Evolutionary conservation across 2,113 vertebrate species (phyloP).

Genomic region (Phycodurus eques): DNA sequence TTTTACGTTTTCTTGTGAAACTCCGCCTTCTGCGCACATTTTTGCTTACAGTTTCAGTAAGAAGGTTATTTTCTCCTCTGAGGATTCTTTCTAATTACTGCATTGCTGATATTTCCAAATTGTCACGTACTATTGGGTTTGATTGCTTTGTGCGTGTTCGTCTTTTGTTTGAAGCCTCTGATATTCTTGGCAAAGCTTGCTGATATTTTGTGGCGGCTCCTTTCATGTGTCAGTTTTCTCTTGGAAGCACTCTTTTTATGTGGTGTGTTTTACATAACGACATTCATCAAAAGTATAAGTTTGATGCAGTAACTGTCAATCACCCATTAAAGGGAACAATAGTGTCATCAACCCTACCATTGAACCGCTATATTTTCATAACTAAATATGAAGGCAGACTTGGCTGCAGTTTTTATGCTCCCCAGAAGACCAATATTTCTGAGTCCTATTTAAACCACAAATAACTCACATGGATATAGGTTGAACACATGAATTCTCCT

Average conservation of each 20-base stretch:
- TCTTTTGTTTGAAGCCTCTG: slow-evolving; percentile 10
- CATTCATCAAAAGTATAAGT: neutral
- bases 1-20: neutral
- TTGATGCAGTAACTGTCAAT: neutral
- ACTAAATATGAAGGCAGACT: neutral
- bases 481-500: neutral
- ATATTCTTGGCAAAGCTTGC: slow-evolving; percentile 16
- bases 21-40: neutral
- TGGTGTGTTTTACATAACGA: neutral
- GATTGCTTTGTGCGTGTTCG: neutral
- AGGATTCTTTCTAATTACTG: slow-evolving; percentile 1
- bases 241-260: neutral
- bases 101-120: slow-evolving; percentile 22
- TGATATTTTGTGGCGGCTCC: slow-evolving; percentile 8
- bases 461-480: neutral
- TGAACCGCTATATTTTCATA: too few relatives aligned
- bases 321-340: too few relatives aligned
- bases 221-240: slow-evolving; percentile 6
- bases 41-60: neutral
- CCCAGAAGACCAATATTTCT: neutral
- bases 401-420: neutral
- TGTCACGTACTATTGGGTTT: neutral
- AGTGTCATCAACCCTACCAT: too few relatives aligned
- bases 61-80: neutral
- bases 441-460: neutral